Evolutionary conservation across 2,888 invertebrate species (phyloP).

Genomic region (Dromius quadrimaculatus): DNA sequence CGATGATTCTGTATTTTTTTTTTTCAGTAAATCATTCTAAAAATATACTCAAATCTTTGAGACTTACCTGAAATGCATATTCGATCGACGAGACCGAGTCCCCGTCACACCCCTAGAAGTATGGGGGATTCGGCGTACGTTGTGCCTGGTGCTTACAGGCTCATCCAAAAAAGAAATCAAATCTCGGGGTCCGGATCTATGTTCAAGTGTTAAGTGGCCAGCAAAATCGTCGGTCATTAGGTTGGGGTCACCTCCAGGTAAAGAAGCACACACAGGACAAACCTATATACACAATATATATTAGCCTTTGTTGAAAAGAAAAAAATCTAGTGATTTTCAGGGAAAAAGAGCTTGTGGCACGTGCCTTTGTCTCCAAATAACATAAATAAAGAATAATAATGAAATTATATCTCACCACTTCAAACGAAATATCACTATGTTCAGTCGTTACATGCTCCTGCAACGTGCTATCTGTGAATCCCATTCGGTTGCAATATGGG

Average conservation of each 20-base stretch:
- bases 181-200: conserved; percentile 84
- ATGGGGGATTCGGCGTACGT: conserved; percentile 66
- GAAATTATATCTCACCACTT: conserved; percentile 76
- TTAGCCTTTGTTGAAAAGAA: too few relatives aligned
- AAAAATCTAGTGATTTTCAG: too few relatives aligned
- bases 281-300: conserved; percentile 73
- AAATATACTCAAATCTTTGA: too few relatives aligned
- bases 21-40: too few relatives aligned
- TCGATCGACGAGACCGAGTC: conserved; percentile 85
- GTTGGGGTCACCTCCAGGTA: conserved; percentile 97
- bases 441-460: conserved; percentile 92
- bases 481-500: conserved; percentile 97
- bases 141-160: conserved; percentile 75
- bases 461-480: conserved; percentile 91
- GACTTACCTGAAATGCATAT: conserved; percentile 90
- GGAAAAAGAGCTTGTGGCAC: too few relatives aligned
- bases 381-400: background rate
- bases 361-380: too few relatives aligned
- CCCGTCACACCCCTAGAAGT: conserved; percentile 77
- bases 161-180: conserved; percentile 94
- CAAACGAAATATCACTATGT: conserved; percentile 90
- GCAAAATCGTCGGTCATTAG: conserved; percentile 98
- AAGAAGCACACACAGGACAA: conserved; percentile 96
- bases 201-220: conserved; percentile 94
- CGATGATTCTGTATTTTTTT: too few relatives aligned